Percentiles rank a stretch among this genome's conserved stretches.
These are phyloP conservation scores for Mirza zaza DNA, from an alignment of 2,113 vertebrate genomes.

Conservation along the genomic window DNA sequence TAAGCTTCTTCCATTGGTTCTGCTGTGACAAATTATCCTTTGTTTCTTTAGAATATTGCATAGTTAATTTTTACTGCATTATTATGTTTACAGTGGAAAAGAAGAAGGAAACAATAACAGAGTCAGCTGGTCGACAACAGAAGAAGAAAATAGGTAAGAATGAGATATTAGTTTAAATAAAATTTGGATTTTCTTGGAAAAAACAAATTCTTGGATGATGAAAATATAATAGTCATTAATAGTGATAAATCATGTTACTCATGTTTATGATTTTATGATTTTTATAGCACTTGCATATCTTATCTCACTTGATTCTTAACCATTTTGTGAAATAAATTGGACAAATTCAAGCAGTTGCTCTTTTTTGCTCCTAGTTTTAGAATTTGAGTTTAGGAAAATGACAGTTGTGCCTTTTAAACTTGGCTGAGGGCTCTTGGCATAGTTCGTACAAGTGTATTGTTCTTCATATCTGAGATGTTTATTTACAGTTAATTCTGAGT, in stretches of 20 bases:
- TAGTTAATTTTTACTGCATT: background rate
- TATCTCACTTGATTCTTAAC: background rate
- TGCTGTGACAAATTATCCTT: background rate
- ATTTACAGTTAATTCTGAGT: background rate
- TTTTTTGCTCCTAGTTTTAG: background rate
- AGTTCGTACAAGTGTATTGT: background rate
- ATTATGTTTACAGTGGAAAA: slow-evolving; percentile 91
- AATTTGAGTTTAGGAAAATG: background rate
- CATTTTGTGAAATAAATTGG: background rate
- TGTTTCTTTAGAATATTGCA: background rate
- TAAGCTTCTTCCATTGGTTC: background rate
- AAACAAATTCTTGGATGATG: background rate
- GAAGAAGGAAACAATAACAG: slow-evolving; percentile 98
- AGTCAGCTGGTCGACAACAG: slow-evolving; percentile 97
- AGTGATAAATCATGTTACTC: background rate
- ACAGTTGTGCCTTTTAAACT: background rate
- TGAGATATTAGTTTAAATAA: background rate
- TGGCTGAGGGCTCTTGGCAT: background rate
- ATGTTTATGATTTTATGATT: background rate
- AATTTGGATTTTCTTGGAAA: background rate
- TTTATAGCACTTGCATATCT: background rate
- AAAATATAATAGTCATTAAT: background rate
- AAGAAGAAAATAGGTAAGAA: slow-evolving; percentile 98
- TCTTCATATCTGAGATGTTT: background rate
- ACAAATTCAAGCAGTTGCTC: background rate